These are phyloP conservation scores for Coccyzus lansbergi DNA, from an alignment of 2,797 vertebrate species.

Conservation along the genomic window DNA sequence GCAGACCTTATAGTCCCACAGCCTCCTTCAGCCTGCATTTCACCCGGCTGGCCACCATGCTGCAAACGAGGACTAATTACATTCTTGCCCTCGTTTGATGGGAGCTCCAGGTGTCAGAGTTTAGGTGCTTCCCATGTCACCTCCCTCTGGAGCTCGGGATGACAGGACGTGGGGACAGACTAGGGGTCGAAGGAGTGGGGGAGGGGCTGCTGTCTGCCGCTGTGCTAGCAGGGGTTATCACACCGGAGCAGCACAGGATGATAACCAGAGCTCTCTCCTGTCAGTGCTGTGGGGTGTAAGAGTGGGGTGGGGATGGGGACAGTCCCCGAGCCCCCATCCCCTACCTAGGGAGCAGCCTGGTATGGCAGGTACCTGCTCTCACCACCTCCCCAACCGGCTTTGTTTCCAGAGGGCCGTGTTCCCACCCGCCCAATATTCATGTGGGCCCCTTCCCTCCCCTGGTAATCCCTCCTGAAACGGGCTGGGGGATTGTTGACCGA, in stretches of 20 bases:
- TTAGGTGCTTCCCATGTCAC: rapidly evolving
- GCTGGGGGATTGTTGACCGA: conserved; percentile 59
- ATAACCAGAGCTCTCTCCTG: conserved; percentile 66
- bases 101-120: rapidly evolving
- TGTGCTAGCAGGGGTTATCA: conserved; percentile 3
- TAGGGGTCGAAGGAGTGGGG: too few species aligned
- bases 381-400: background rate
- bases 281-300: conserved; percentile 10
- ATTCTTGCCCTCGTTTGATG: background rate
- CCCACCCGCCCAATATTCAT: conserved; percentile 49
- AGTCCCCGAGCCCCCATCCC: background rate
- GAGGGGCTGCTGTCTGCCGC: background rate
- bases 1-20: rapidly evolving
- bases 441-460: conserved; percentile 43
- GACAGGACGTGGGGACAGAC: background rate
- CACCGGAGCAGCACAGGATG: background rate
- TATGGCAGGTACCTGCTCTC: background rate
- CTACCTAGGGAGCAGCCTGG: background rate
- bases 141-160: background rate
- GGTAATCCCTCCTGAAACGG: conserved; percentile 58
- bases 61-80: background rate
- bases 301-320: background rate
- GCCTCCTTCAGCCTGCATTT: background rate
- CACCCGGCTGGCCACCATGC: background rate
- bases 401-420: conserved; percentile 22